Evolutionary conservation across 2,113 vertebrate species (phyloP), one percentile per base, ranked within the genome.

Genomic region (Caranx melampygus): DNA sequence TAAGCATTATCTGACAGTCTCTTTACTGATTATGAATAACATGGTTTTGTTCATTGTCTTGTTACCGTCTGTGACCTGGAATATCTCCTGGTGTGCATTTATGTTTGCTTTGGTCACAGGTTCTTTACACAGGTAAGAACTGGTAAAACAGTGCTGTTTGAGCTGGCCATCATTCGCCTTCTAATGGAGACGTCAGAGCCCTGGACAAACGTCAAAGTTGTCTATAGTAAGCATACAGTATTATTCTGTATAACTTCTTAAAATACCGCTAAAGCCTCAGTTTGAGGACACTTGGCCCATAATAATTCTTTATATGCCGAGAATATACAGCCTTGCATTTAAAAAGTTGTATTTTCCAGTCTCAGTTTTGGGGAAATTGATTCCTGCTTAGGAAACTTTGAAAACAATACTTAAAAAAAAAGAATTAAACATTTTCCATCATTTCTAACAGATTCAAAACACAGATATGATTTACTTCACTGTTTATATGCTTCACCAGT

Each of bases 121-220:
- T 99, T 94, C 95, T 99, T 85, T 99, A 99, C 87, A 96, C 96
- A 37, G 92, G 95, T 78, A 97, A 93, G 64, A 98, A 98, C 91
- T 87, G 97, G 98, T 75, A 99, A 99, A 95, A 99, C 98, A 3
- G 97, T 96, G 7, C 89, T 99, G 71, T 99, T 99, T 26, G 98
- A 99, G 91, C 87, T 99, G 66, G 97, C 98, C 72, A 97, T 99
- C 90, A 96, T 96, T 84, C 97, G 96, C 82, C 92, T 99, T 73
- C 93, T 99, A 76, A 97, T 98, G 96, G 95, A 97, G 92, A 94
- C 93, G 18, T 93, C 96, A 63, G 94, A 96, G 77, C 97, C 97
- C 51, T 99, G 97, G 98, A 92, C 90, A 76, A 96, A 96, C 79
- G 93, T 98, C 93, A 99, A 98, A 96, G 96, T 96, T 94, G 97